These are phyloP conservation scores for Ceyx cyanopectus DNA, from an alignment of 2,113 vertebrate species.

Conservation along the genomic window DNA sequence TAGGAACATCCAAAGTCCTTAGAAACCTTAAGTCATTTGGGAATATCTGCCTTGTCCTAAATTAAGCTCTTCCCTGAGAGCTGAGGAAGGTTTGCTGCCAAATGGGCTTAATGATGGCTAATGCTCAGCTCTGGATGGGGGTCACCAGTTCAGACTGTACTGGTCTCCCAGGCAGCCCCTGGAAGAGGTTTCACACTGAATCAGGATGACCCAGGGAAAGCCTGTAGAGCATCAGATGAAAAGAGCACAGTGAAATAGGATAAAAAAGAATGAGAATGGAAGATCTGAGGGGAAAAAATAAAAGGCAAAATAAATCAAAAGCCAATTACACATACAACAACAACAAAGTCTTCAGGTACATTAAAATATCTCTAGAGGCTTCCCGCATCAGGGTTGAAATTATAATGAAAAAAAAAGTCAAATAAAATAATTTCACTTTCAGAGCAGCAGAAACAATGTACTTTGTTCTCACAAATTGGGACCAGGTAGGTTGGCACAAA, in stretches of 20 bases:
- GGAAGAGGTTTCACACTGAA: background rate
- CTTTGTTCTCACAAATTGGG: conserved; percentile 71
- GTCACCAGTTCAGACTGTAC: background rate
- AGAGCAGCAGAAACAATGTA: conserved; percentile 31
- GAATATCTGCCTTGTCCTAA: background rate
- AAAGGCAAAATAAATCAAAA: background rate
- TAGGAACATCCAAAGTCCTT: background rate
- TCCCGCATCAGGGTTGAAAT: background rate
- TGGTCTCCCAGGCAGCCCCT: background rate
- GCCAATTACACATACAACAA: background rate
- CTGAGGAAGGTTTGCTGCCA: background rate
- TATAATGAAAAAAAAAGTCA: background rate
- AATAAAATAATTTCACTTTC: conserved; percentile 16
- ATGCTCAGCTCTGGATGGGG: background rate
- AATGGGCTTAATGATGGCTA: background rate
- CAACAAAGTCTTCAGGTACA: background rate
- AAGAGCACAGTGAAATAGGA: background rate
- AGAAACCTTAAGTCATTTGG: background rate
- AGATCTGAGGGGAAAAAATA: background rate
- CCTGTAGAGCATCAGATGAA: background rate
- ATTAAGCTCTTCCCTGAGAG: background rate
- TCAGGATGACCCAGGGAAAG: background rate
- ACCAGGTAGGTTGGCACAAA: conserved; percentile 67
- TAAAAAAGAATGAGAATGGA: background rate
- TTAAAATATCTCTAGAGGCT: background rate